Evolutionary conservation across 2,797 vertebrate species (phyloP), one percentile per base, ranked within the genome.

Genomic region (Salmo trutta): DNA sequence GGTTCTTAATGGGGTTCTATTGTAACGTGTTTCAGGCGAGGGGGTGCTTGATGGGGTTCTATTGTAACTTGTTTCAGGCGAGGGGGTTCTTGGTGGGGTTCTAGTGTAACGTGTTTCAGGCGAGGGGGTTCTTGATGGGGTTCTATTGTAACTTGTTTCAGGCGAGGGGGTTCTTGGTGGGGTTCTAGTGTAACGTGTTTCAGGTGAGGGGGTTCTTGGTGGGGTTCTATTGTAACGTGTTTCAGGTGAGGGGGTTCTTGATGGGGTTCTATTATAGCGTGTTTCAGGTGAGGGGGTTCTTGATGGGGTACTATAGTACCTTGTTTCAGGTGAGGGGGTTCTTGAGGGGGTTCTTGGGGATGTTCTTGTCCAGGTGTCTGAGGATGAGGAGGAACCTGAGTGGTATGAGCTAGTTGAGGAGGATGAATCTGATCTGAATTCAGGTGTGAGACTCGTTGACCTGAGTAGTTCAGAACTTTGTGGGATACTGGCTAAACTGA

Each of bases 241-340:
- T 27, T 75, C 71, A 75, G 85, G 87, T 62, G 90, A 90, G 15
- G 87, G 88, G 66, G 81, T 86, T 87, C 56, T 62, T 21, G 36
- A 41, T 7, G 36, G 52, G 52, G 52, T 53, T 53, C 4, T 53
- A 21, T 52, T 36, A 0, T 80, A 68, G 81, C 54, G 87, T 15
- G 83, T 19, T 27, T 75, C 71, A 75, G 85, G 87, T 62, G 90
- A 90, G 15, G 87, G 88, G 64, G 81, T 86, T 87, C n/a, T 62
- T 21, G 33, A 36, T 5, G 33, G 52, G 52, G 52, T 53, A 16
- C 4, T 53, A 21, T 71, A 19, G 0, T 80, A 68, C 81, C 54
- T 86, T 15, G 83, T 19, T 27, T 75, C 71, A 75, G 85, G 87
- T 62, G 90, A 90, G 15, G 87, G 88, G 59, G 80, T 86, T 87